phyloP scores from a whole-genome alignment of 2,113 vertebrate species.

The Egretta garzetta region DNA sequence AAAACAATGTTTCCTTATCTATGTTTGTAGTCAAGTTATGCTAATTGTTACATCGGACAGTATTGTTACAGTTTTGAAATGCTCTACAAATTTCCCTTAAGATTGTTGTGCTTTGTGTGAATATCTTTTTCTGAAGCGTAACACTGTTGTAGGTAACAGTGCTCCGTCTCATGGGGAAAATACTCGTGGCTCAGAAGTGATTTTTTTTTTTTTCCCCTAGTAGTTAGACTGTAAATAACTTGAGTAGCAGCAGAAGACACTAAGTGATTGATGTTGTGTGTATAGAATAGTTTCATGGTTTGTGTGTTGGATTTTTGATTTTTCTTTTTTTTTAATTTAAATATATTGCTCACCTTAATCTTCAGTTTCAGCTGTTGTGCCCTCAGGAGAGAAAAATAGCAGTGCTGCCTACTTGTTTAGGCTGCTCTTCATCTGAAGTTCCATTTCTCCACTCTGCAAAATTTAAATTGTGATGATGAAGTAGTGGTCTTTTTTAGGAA shows the following conservation, averaged over 20 bases:
- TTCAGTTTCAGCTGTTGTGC: background rate
- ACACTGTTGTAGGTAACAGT: background rate
- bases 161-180: constrained; percentile 28
- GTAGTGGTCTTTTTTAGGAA: constrained; percentile 42
- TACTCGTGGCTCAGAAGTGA: background rate
- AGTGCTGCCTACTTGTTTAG: background rate
- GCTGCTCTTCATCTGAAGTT: constrained; percentile 4
- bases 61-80: background rate
- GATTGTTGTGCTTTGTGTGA: background rate
- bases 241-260: background rate
- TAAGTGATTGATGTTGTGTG: background rate
- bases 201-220: accelerated
- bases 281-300: background rate
- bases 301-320: background rate
- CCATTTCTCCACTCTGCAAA: background rate
- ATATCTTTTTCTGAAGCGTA: background rate
- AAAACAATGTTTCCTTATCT: background rate
- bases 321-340: background rate
- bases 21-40: background rate
- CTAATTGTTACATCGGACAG: background rate
- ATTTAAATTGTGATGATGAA: constrained; percentile 25
- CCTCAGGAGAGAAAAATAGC: background rate
- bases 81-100: background rate
- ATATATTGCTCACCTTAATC: background rate
- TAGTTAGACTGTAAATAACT: background rate